Percentiles rank a stretch among this genome's conserved stretches.
phyloP scores from a whole-genome alignment of 2,113 vertebrate genomes.

The Corythaeola cristata region DNA sequence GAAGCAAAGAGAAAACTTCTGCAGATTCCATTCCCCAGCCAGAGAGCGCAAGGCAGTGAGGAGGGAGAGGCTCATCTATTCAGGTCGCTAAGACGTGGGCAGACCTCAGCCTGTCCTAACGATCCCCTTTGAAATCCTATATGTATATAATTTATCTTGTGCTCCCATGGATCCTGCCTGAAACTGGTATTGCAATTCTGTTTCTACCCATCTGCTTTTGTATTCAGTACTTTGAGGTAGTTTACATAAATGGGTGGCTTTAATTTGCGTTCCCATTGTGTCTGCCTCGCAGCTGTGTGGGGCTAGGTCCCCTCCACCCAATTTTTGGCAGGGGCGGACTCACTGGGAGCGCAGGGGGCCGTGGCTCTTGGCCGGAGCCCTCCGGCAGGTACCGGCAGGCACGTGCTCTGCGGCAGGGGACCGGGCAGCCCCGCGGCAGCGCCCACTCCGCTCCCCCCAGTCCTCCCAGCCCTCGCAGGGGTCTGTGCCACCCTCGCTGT shows the following conservation, averaged over 20 bases:
- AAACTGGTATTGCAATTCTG: constrained; percentile 46
- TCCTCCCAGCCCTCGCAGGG: accelerated
- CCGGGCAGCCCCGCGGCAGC: not conserved
- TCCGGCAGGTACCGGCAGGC: not conserved
- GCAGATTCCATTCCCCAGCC: not conserved
- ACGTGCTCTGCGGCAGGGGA: not conserved
- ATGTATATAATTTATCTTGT: constrained; percentile 28
- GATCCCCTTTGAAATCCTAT: constrained; percentile 38
- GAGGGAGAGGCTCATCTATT: constrained; percentile 14
- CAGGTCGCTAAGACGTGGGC: not conserved
- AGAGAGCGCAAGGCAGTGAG: not conserved
- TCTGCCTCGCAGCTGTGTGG: not conserved
- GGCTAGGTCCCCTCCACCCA: not conserved
- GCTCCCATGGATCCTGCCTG: constrained; percentile 5
- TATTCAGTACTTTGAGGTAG: constrained; percentile 8
- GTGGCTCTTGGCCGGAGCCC: accelerated
- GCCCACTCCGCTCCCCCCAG: not conserved
- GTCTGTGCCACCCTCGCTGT: not conserved
- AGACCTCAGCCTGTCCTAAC: constrained; percentile 31
- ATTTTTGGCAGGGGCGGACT: not conserved
- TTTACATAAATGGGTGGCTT: constrained; percentile 50
- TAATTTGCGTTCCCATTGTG: not conserved
- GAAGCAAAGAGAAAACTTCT: not conserved
- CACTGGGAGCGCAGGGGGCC: not conserved
- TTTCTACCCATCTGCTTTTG: constrained; percentile 29